Evolutionary conservation across 2,113 vertebrate species (phyloP).

Genomic region (Nicator chloris): DNA sequence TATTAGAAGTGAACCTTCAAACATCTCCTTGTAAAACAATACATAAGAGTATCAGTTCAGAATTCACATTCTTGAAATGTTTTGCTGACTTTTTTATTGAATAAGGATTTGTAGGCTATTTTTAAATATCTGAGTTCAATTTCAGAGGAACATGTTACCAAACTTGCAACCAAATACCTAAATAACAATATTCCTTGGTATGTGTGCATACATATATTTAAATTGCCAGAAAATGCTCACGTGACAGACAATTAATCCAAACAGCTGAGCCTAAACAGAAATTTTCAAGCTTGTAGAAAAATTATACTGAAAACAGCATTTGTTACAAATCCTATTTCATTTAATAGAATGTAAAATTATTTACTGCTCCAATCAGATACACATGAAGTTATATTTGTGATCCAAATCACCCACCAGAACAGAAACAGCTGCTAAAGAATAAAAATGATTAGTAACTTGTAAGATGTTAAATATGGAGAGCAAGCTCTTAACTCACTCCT

Average conservation of each 20-base stretch:
- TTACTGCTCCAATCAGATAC: neutral
- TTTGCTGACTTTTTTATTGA: neutral
- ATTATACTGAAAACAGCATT: neutral
- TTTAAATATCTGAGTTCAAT: neutral
- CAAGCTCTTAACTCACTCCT: neutral
- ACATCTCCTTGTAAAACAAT: neutral
- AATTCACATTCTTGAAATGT: neutral
- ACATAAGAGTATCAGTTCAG: neutral
- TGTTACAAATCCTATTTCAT: neutral
- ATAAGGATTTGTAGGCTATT: neutral
- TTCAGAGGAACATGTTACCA: neutral
- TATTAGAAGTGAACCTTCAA: neutral
- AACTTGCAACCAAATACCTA: neutral
- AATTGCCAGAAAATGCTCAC: neutral
- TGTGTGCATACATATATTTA: neutral
- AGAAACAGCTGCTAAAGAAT: neutral
- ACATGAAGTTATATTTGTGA: neutral
- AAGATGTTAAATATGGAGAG: neutral
- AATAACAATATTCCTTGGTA: neutral
- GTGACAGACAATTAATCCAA: neutral
- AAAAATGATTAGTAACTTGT: neutral
- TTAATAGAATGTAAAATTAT: neutral
- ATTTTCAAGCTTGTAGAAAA: neutral
- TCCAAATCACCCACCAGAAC: neutral
- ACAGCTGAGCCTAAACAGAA: neutral